Evolutionary conservation across 2,113 vertebrate genomes (phyloP).

Genomic region (Istiophorus platypterus): DNA sequence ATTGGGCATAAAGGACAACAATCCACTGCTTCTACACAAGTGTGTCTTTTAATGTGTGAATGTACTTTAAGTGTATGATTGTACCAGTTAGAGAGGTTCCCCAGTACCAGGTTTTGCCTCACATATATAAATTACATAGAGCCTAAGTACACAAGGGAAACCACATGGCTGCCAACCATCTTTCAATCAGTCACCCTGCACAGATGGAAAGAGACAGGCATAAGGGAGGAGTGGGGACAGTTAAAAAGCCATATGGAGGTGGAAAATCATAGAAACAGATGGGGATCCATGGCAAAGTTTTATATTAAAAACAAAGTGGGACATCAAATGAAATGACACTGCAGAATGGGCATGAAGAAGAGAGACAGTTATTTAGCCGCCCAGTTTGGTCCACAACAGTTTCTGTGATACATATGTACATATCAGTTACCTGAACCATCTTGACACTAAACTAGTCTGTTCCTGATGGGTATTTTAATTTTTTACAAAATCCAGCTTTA

Average conservation of each 20-base stretch:
- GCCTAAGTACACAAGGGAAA: conserved; percentile 36
- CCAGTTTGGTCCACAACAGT: not conserved
- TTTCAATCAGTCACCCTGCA: conserved; percentile 32
- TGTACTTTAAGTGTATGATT: not conserved
- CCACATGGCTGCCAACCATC: conserved; percentile 20
- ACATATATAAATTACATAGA: not conserved
- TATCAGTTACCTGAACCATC: conserved; percentile 17
- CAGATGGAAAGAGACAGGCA: conserved; percentile 44
- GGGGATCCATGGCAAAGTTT: conserved; percentile 6
- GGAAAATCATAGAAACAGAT: conserved; percentile 30
- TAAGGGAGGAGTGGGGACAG: not conserved
- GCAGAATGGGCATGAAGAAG: not conserved
- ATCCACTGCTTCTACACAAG: not conserved
- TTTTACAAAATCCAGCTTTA: not conserved
- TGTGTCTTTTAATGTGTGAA: not conserved
- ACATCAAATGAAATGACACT: conserved; percentile 5
- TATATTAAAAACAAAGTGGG: conserved; percentile 23
- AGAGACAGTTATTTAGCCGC: not conserved
- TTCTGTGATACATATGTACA: conserved; percentile 14
- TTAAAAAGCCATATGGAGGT: conserved; percentile 1
- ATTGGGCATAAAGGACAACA: conserved; percentile 1
- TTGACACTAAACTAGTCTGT: conserved; percentile 8
- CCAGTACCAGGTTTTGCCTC: not conserved
- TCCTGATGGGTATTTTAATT: conserved; percentile 12
- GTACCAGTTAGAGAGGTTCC: not conserved